Evolutionary conservation across 2,797 vertebrate genomes (phyloP), one percentile per base, ranked within the genome.

Genomic region (Sebastes steindachneri): DNA sequence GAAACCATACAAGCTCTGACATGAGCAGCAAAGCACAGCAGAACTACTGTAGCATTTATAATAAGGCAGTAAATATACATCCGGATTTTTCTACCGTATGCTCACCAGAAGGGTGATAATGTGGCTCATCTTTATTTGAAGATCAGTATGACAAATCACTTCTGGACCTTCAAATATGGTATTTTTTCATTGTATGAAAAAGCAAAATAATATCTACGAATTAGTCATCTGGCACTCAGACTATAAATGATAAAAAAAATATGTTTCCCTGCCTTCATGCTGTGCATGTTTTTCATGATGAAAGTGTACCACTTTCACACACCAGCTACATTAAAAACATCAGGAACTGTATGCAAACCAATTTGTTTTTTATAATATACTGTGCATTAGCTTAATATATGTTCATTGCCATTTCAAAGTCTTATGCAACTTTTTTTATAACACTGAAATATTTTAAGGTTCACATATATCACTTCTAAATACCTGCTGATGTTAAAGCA

Each of bases 1-100:
- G 82, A 85, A 91, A 93, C 89, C 83, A 82, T 77, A 86, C 68
- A 72, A 69, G 85, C 81, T 83, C 63, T 91, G 88, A 86, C 83
- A 91, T 64, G 59, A 82, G 77, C 80, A 80, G 59, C 75, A 77
- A 68, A 86, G 76, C 82, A 77, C 41, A 79, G 83, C 58, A 81
- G 77, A 87, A 70, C 55, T 48, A 86, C 51, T 9, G 28, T 41
- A 79, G 75, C 63, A 71, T 80, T 75, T 62, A 35, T 65, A 73
- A 89, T 68, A 81, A 69, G 45, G 57, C 67, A 67, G 51, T 41
- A 71, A 45, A 31, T 29, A 60, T 31, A 17, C 8, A 59, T 82
- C 21, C 3, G 15, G 63, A 67, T 80, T 81, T 86, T 63, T 63
- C 57, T 29, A 57, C 31, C 26, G 21, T 55, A 28, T 45, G 23